Base-by-base conservation (phyloP, 2,113 vertebrate species). In the Meriones unguiculatus region DNA sequence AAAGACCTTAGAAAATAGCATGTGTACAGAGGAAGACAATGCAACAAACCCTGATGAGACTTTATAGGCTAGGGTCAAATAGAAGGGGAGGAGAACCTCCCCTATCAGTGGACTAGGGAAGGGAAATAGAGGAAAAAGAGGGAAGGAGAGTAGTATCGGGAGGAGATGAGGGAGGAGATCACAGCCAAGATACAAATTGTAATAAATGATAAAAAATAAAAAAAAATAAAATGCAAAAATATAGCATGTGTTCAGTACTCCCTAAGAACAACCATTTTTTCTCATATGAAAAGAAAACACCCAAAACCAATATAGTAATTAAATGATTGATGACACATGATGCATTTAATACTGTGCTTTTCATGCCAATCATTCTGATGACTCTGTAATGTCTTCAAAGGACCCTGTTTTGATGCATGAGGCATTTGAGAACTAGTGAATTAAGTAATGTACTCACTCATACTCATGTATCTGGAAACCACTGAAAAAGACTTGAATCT, bases 1-100 rank as follows among this genome's bases (percentile, higher is more conserved):
- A 54, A 90, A 95, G 30, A 30, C 20, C n/a, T 78, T 90, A 69
- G 86, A 93, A 85, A 84, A 54, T 70, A n/a, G 22, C n/a, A 13
- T 0, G 13, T 72, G 22, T n/a, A 69, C 28, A 72, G 30, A 46
- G 46, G 46, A 46, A 46, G 46, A 46, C 5, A 46, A 46, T 46
- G 46, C 4, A 46, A 46, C 46, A 46, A 46, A 46, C 5, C 46
- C 46, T 46, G 46, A 46, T 46, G 46, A 46, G 46, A 46, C 46
- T 5, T 46, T 3, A 46, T 46, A 46, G 46, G 46, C 46, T 46
- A 46, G 46, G 46, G 46, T 46, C 46, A 46, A 46, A 4, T 46
- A 46, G 46, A 46, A 46, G 46, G 46, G 46, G 46, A 46, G 46
- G 46, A 46, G 46, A 46, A 46, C 46, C 46, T 46, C 46, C 46